Conservation (phyloP, 2,797 vertebrate species). For the Xyrichtys novacula region DNA sequence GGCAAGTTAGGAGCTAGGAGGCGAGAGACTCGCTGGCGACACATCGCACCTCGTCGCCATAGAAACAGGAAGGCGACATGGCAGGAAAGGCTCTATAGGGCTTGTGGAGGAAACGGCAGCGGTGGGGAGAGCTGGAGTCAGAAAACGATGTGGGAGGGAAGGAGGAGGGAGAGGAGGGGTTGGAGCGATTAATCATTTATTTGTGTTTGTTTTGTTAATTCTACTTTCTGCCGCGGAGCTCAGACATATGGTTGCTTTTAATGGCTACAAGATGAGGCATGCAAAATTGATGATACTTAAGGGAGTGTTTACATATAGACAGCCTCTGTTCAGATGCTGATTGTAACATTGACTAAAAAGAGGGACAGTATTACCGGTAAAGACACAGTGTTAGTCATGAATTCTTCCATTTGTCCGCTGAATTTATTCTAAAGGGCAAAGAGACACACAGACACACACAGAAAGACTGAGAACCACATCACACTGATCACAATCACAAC, state of each 20-base stretch:
- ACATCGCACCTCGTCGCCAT: conserved; percentile 86
- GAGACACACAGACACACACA: background rate
- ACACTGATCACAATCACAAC: background rate
- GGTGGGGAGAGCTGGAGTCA: conserved; percentile 53
- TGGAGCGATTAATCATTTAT: conserved; percentile 57
- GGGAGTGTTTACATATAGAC: conserved; percentile 40
- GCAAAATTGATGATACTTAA: conserved; percentile 28
- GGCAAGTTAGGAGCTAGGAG: conserved; percentile 62
- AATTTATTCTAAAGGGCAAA: conserved; percentile 3
- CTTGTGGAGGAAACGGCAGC: conserved; percentile 62
- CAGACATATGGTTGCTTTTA: conserved; percentile 52
- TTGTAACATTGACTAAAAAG: conserved; percentile 25
- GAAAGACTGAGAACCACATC: background rate
- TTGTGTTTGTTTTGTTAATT: conserved; percentile 72
- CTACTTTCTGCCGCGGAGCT: conserved; percentile 12
- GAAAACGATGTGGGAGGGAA: conserved; percentile 42
- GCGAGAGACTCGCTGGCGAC: conserved; percentile 77
- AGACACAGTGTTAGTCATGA: conserved; percentile 10
- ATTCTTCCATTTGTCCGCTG: conserved; percentile 8
- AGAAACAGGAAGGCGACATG: conserved; percentile 86
- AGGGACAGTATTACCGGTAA: conserved; percentile 7
- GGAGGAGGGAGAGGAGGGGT: conserved; percentile 14
- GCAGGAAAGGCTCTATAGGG: conserved; percentile 75
- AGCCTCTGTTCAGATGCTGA: conserved; percentile 32
- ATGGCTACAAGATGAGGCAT: conserved; percentile 42